Base-by-base conservation (phyloP, 2,888 invertebrate species). In the Xanthia togata region DNA sequence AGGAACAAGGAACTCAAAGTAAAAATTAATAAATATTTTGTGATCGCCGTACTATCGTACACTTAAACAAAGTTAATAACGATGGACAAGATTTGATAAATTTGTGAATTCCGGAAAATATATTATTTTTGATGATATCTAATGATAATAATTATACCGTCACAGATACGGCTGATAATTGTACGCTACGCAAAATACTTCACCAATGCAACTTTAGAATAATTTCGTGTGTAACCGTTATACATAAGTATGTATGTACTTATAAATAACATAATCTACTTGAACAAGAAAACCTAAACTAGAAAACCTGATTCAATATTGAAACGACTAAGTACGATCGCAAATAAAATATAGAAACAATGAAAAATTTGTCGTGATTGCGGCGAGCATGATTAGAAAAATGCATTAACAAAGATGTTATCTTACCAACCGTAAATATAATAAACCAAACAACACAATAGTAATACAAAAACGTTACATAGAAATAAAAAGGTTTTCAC, bases 31-130 rank as follows among this genome's bases (percentile, higher is more conserved):
- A 73, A 67, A 63, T 71, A 69, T 79, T 69, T 78, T 62, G 35
- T 17, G 62, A 67, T 67, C 69, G 57, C 69, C 31, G 69, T n/a
- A n/a, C 38, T 62, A 78, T 74, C 55, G 69, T 74, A 79, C 68
- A 83, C 74, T 79, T 57, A 71, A 73, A 73, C 70, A 75, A 73
- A 82, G 76, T 82, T 80, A 82, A 73, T 80, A 59, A 75, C 57
- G 55, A 79, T 74, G 50, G 50, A 79, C 72, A 79, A 80, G 62
- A 63, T 82, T 70, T 38, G 82, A 79, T 80, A 70, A 75, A 75
- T 67, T 31, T 73, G 59, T 50, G 41, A 70, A 75, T 67, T 79
- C 69, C 44, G 47, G 50, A 73, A 70, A 83, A 84, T 23, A 68
- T 26, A 72, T 26, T 73, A 70, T 70, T 60, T 50, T 63, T 62